Percentiles rank a stretch among this genome's conserved stretches.
phyloP scores from a whole-genome alignment of 2,888 invertebrate species.

The Archips xylosteana region DNA sequence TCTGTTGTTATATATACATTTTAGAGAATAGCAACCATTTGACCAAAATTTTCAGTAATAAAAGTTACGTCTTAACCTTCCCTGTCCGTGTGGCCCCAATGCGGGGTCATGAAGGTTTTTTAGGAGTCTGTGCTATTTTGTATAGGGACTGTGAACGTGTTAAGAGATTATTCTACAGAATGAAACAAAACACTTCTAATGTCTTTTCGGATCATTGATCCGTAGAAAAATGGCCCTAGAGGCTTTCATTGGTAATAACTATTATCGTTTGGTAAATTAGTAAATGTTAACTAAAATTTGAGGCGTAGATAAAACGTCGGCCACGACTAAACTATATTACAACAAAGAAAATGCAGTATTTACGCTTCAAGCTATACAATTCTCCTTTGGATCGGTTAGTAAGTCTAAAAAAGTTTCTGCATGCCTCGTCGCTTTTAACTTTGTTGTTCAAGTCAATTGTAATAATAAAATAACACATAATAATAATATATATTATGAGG shows the following conservation, averaged over 20 bases:
- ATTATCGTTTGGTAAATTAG: neutral
- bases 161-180: too few relatives aligned
- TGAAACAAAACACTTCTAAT: neutral
- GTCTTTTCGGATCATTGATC: neutral
- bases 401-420: slow-evolving; percentile 42
- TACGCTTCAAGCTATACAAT: slow-evolving; percentile 46
- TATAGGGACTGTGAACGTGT: too few relatives aligned
- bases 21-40: too few relatives aligned
- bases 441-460: neutral
- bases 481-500: too few relatives aligned
- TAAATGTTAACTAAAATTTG: slow-evolving; percentile 6
- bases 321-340: slow-evolving; percentile 39
- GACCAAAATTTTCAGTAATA: too few relatives aligned
- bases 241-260: neutral
- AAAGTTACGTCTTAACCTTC: too few relatives aligned
- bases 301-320: slow-evolving; percentile 35
- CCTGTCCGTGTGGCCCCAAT: too few relatives aligned
- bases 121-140: too few relatives aligned
- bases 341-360: slow-evolving; percentile 45
- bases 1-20: too few relatives aligned
- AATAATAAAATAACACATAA: neutral
- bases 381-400: slow-evolving; percentile 45
- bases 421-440: slow-evolving; percentile 14
- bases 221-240: neutral
- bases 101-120: too few relatives aligned